Conservation (phyloP, 2,797 vertebrate genomes). For the Paratrypauchen microcephalus region DNA sequence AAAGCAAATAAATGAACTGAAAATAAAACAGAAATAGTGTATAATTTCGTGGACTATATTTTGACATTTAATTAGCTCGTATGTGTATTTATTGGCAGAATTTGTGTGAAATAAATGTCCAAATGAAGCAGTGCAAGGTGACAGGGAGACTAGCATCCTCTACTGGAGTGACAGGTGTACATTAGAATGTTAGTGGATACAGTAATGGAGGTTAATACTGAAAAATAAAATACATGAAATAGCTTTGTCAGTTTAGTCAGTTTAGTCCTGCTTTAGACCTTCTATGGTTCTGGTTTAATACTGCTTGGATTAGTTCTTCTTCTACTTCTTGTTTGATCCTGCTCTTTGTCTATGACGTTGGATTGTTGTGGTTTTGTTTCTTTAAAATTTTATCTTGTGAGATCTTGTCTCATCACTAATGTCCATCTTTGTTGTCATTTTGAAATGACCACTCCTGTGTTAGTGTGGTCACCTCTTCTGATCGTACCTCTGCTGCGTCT, state of each 20-base stretch:
- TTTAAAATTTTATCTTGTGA: too few species aligned
- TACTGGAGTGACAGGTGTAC: background rate
- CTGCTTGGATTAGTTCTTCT: too few species aligned
- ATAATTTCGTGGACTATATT: background rate
- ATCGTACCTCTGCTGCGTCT: background rate
- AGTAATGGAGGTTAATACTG: background rate
- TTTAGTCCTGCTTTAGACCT: too few species aligned
- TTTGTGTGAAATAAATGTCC: background rate
- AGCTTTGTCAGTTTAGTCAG: too few species aligned
- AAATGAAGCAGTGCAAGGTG: slow-evolving; percentile 4
- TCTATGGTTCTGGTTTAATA: too few species aligned
- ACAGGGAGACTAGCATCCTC: slow-evolving; percentile 6
- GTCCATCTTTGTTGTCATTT: too few species aligned
- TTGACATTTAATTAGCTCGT: background rate
- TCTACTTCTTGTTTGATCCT: too few species aligned
- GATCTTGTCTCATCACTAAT: too few species aligned
- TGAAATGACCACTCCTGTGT: too few species aligned
- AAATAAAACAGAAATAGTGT: background rate
- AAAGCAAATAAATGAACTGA: background rate
- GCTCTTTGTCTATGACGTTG: too few species aligned
- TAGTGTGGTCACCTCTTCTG: background rate
- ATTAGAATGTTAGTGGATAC: background rate
- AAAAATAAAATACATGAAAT: background rate
- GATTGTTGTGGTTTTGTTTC: too few species aligned
- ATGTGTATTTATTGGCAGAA: background rate